phyloP scores from a whole-genome alignment of 1,140 invertebrate genomes.

The Ganaspis sp. region DNA sequence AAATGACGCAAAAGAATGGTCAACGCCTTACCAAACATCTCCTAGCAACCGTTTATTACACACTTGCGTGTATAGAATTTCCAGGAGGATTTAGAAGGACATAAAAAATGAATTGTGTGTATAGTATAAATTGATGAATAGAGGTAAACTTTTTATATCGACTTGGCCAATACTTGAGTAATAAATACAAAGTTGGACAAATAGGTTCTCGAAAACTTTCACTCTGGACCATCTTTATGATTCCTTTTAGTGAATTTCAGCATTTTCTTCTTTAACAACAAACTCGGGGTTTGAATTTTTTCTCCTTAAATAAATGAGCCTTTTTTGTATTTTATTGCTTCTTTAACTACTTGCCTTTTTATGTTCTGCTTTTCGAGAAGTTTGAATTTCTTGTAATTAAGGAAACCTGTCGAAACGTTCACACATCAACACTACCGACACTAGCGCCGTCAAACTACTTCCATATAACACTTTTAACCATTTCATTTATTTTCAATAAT shows the following conservation, averaged over 20 bases:
- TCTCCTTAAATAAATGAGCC: neutral
- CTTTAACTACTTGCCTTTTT: constrained; percentile 4
- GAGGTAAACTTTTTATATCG: neutral
- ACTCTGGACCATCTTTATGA: neutral
- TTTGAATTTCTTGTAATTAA: neutral
- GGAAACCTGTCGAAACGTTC: neutral
- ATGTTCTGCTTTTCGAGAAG: neutral
- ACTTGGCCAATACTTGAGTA: neutral
- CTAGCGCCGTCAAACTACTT: neutral
- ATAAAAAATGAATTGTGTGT: neutral
- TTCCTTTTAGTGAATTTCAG: neutral
- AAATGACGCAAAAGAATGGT: constrained; percentile 37
- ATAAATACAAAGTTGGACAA: neutral
- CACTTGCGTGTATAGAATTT: constrained; percentile 27
- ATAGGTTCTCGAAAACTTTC: neutral
- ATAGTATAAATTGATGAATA: neutral
- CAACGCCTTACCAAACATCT: constrained; percentile 53
- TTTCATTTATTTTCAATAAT: no score
- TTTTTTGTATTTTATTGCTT: neutral
- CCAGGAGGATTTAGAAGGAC: neutral
- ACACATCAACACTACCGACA: neutral
- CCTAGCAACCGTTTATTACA: constrained; percentile 67
- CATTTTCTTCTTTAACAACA: neutral
- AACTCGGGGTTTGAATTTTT: neutral
- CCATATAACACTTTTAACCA: neutral